Conservation (phyloP, 1,140 invertebrate genomes). For the Mycetomoellerius zeteki region DNA sequence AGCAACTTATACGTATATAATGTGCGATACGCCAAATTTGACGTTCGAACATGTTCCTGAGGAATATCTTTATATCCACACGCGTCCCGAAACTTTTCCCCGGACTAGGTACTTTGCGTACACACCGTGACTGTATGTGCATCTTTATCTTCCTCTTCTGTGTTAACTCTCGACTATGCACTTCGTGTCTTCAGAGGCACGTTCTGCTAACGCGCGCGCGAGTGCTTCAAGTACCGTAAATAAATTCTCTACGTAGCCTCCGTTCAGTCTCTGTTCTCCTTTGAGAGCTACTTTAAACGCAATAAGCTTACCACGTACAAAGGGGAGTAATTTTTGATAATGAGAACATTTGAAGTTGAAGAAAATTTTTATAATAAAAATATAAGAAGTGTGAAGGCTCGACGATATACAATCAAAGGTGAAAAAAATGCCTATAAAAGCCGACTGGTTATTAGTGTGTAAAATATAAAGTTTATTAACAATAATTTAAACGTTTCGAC, state of each 20-base stretch:
- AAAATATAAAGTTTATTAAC: too few species aligned
- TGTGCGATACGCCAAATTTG: slow-evolving; percentile 26
- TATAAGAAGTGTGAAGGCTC: too few species aligned
- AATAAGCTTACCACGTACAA: slow-evolving; percentile 38
- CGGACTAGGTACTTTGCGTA: background rate
- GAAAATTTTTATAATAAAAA: background rate
- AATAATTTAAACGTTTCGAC: too few species aligned
- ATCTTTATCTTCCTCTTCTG: slow-evolving; percentile 32
- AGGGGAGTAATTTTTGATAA: slow-evolving; percentile 56
- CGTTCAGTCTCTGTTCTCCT: background rate
- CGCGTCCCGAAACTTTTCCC: slow-evolving; percentile 13
- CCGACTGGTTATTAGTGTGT: too few species aligned
- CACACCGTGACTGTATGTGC: background rate
- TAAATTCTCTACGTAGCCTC: slow-evolving; percentile 41
- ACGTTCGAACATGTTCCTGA: background rate
- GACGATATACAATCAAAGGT: too few species aligned
- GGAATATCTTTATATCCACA: slow-evolving; percentile 30
- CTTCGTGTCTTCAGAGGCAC: slow-evolving; percentile 33
- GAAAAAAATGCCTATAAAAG: too few species aligned
- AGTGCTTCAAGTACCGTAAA: slow-evolving; percentile 56
- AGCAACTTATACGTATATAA: background rate
- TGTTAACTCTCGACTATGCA: slow-evolving; percentile 49
- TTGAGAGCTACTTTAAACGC: slow-evolving; percentile 42
- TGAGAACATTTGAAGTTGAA: slow-evolving; percentile 15
- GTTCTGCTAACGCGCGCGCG: background rate